A percentile compares a stretch with the other conserved stretches of the same genome.
Conservation (phyloP, 2,888 invertebrate genomes). For the Bembecia ichneumoniformis region DNA sequence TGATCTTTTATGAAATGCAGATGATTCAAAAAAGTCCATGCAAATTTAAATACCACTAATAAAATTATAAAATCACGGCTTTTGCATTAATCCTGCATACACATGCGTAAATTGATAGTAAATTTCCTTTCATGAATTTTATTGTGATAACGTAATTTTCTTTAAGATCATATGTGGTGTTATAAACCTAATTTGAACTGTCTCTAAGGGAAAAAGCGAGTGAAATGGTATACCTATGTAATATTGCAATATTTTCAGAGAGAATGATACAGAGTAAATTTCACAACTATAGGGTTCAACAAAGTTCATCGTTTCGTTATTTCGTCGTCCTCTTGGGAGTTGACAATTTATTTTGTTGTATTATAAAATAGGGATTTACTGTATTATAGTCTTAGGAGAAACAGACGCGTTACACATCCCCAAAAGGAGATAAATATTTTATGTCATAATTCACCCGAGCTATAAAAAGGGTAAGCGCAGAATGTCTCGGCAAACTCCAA, state of each 20-base stretch:
- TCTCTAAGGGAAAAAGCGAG: too few relatives aligned
- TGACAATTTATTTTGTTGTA: conserved; percentile 38
- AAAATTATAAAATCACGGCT: too few relatives aligned
- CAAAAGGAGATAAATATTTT: conserved; percentile 61
- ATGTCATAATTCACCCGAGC: conserved; percentile 59
- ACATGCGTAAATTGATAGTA: too few relatives aligned
- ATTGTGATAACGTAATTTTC: too few relatives aligned
- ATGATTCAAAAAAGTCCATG: too few relatives aligned
- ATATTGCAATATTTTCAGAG: conserved; percentile 5
- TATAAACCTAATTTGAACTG: neutral
- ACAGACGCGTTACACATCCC: conserved; percentile 52
- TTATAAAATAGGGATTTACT: conserved; percentile 48
- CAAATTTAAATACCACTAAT: too few relatives aligned
- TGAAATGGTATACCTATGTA: too few relatives aligned
- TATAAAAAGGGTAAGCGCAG: conserved; percentile 55
- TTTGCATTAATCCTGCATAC: too few relatives aligned
- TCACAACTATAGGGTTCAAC: neutral
- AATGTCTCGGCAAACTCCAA: conserved; percentile 23
- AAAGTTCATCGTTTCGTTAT: conserved; percentile 20
- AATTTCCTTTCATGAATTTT: too few relatives aligned
- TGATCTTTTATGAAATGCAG: too few relatives aligned
- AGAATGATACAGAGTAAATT: conserved; percentile 5
- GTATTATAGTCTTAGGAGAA: conserved; percentile 52
- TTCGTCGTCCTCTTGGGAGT: conserved; percentile 17
- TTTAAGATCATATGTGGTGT: neutral